Base-by-base conservation (phyloP, 2,888 invertebrate species). In the Seladonia tumulorum region DNA sequence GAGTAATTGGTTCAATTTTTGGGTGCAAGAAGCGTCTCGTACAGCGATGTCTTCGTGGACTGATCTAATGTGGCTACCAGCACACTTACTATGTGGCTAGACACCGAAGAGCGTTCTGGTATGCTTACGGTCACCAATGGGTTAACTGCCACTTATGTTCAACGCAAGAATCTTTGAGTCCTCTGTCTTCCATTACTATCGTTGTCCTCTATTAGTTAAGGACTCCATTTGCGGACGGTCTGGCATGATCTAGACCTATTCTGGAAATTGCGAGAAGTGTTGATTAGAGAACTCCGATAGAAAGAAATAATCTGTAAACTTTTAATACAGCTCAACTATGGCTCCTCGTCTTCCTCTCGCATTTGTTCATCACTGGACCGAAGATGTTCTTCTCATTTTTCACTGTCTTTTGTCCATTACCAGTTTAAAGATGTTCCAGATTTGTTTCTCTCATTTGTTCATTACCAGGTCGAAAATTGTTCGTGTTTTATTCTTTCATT, bases 91-190 rank as follows among this genome's bases (percentile, higher is more conserved):
- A 29, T 29, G 35, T 8, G 66, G 66, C 66, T 35, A 66, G 66
- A 35, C 35, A 8, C 18, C 35, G 35, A 29, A 35, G 35, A 66
- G 35, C 29, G 66, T 66, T 29, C 66, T 29, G 66, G 66, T 29
- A 66, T 66, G 66, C 66, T 35, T 66, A 66, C 35, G 66, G 66
- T 66, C 66, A 66, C 66, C 66, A 66, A 47, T 25, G 63, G 76
- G 75, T 75, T 63, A 66, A 66, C 66, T 66, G 66, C 66, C 66
- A 66, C 66, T 66, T 66, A 66, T 22, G 60, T 60, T 25, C 25
- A 60, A 25, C 60, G 60, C 66, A 66, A 66, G 66, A 66, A 66
- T 66, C 66, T 66, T 66, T 66, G 66, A 66, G 66, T 35, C 35
- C 35, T 60, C 25, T 10, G 60, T 60, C 60, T 25, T 60, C 60